Conservation (phyloP, 2,797 vertebrate genomes). For the Heterohyrax brucei region DNA sequence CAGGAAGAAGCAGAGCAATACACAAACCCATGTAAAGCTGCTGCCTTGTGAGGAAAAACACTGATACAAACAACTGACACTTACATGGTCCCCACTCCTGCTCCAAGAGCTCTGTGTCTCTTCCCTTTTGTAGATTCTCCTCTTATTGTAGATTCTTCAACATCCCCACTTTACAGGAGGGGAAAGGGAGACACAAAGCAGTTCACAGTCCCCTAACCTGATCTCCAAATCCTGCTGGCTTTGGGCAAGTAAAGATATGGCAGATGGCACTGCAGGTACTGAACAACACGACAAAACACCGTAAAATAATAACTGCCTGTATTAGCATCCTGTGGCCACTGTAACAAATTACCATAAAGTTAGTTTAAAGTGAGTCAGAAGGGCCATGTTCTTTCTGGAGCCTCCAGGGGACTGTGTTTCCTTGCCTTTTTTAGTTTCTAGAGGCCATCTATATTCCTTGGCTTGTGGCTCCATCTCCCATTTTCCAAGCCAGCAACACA, state of each 20-base stretch:
- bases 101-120: not conserved
- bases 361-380: too few species aligned
- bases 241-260: not conserved
- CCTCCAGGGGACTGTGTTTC: too few species aligned
- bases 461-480: too few species aligned
- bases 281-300: not conserved
- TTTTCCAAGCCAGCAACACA: not conserved
- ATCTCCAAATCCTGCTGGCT: conserved; percentile 12
- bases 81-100: not conserved
- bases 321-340: not conserved
- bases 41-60: not conserved
- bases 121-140: not conserved
- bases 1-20: not conserved
- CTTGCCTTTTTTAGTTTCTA: too few species aligned
- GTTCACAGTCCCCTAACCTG: not conserved
- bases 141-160: not conserved
- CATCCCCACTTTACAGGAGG: not conserved
- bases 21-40: not conserved
- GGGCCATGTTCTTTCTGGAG: too few species aligned
- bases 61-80: not conserved
- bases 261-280: not conserved
- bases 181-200: conserved; percentile 19
- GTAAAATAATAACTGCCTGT: not conserved
- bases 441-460: too few species aligned
- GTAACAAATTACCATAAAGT: too few species aligned